Base-by-base conservation (phyloP, 2,113 vertebrate genomes). In the Uria lomvia region DNA sequence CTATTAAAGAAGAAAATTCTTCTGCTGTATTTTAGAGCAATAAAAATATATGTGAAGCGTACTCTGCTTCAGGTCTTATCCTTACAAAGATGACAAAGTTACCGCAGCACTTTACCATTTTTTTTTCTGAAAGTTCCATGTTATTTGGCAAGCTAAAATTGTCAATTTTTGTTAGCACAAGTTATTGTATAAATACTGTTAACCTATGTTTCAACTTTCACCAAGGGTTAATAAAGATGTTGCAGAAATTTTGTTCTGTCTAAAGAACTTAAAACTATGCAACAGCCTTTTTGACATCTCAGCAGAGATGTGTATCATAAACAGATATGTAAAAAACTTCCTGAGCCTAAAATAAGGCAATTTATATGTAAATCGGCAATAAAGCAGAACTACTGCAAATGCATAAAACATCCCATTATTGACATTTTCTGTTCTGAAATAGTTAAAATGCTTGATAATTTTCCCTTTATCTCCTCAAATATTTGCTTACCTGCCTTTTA, bases 301-400 rank as follows among this genome's bases (percentile, higher is more conserved):
- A 98, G 98, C 98, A 98, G 98, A 98, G 98, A 98, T 99, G 98
- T 98, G 98, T 98, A 98, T 99, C 98, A 99, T 98, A 98, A 99
- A 99, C 98, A 98, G 98, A 98, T 98, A 98, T 98, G 98, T 98
- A 98, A 98, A 98, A 98, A 98, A 98, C 98, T 98, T 98, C 99
- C 99, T 98, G 98, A 98, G 98, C 98, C 98, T 99, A 99, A 99
- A 99, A 99, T 99, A 99, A 99, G 99, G 98, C 99, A 99, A 99
- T 99, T 99, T 99, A 99, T 99, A 99, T 99, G 99, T 99, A 99
- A 99, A 99, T 99, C 98, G 98, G 97, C 99, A 99, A 99, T 99
- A 99, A 99, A 99, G 99, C 98, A 99, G 98, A 99, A 99, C 99
- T 99, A 99, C 98, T 98, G 98, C 98, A 98, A 99, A 99, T 99